phyloP scores from a whole-genome alignment of 2,888 invertebrate genomes.

The Tetranychus truncatus region DNA sequence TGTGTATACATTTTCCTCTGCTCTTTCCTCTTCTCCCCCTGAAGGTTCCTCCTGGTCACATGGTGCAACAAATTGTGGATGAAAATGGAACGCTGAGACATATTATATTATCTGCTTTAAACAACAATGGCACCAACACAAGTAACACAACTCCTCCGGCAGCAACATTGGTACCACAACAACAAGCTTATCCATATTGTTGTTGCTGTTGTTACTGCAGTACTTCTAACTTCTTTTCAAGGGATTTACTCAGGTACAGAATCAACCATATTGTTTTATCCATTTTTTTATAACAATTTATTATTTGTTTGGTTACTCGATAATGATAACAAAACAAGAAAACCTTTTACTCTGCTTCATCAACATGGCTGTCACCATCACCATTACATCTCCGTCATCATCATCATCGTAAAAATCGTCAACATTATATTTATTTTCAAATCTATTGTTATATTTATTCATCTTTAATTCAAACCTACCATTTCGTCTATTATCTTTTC shows the following conservation, averaged over 20 bases:
- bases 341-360: too few species aligned
- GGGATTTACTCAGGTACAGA: too few species aligned
- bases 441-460: too few species aligned
- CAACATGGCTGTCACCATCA: too few species aligned
- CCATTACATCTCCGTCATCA: too few species aligned
- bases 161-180: constrained; percentile 9
- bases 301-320: background rate
- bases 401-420: too few species aligned
- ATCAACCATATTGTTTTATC: too few species aligned
- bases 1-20: background rate
- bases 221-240: background rate
- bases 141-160: constrained; percentile 9
- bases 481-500: too few species aligned
- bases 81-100: constrained; percentile 71
- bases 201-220: constrained; percentile 15
- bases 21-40: background rate
- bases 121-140: constrained; percentile 11
- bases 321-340: too few species aligned
- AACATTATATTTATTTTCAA: too few species aligned
- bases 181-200: constrained; percentile 13
- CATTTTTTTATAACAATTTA: background rate
- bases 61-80: constrained; percentile 77
- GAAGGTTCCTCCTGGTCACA: constrained; percentile 65
- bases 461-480: too few species aligned
- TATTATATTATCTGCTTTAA: constrained; percentile 45